These are phyloP conservation scores for Scaptomyza graminum DNA, from an alignment of 1,140 invertebrate genomes.

Conservation along the genomic window DNA sequence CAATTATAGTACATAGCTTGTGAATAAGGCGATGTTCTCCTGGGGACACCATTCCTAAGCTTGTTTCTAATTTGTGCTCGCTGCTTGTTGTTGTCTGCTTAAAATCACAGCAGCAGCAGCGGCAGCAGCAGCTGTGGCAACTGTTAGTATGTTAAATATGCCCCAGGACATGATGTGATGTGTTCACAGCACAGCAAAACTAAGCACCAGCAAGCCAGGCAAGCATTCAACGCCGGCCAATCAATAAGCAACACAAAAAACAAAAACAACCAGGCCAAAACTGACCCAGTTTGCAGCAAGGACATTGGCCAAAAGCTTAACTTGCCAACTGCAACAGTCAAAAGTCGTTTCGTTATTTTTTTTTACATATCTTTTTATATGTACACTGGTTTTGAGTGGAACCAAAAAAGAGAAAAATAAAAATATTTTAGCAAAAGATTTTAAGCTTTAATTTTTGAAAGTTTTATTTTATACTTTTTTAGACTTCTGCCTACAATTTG, in stretches of 20 bases:
- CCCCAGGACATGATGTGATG: conserved; percentile 1
- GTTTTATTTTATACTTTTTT: no score
- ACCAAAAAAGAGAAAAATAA: no score
- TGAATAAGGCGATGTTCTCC: neutral
- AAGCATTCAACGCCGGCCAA: conserved; percentile 40
- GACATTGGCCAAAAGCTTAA: conserved; percentile 32
- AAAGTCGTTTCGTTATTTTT: no score
- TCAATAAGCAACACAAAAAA: conserved; percentile 49
- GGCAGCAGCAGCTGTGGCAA: conserved; percentile 4
- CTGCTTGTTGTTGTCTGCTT: conserved; percentile 1
- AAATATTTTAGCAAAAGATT: no score
- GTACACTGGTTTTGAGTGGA: no score
- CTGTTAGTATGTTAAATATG: conserved; percentile 20
- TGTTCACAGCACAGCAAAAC: no score
- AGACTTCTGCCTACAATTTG: no score
- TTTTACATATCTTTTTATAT: no score
- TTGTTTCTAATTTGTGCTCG: conserved; percentile 21
- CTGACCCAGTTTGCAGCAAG: conserved; percentile 66
- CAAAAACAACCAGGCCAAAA: conserved; percentile 61
- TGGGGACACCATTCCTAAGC: conserved; percentile 12
- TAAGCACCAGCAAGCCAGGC: neutral
- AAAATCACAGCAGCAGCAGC: conserved; percentile 27
- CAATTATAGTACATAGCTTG: conserved; percentile 1
- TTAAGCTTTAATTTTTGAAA: no score
- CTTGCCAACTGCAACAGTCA: conserved; percentile 55